Conservation (phyloP, 1,140 invertebrate species). For the Drosophila erecta region DNA sequence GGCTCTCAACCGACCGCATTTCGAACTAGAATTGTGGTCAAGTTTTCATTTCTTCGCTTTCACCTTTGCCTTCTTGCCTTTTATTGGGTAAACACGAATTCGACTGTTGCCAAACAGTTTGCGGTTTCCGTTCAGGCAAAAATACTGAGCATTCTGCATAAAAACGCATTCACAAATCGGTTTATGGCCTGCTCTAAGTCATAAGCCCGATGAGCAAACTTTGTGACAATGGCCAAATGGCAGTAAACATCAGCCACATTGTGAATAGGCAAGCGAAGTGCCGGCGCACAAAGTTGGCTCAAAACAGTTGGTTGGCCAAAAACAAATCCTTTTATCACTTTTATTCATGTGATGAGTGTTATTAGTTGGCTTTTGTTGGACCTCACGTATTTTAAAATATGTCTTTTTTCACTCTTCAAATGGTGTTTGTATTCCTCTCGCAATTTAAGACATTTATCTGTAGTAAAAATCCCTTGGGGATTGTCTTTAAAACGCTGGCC, state of each 20-base stretch:
- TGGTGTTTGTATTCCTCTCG: background rate
- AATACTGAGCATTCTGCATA: slow-evolving; percentile 26
- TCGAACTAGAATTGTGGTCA: slow-evolving; percentile 74
- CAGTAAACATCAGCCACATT: slow-evolving; percentile 35
- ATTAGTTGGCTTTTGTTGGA: background rate
- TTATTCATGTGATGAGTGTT: slow-evolving; percentile 4
- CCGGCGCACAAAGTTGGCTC: slow-evolving; percentile 44
- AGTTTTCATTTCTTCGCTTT: slow-evolving; percentile 49
- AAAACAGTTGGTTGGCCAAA: slow-evolving; percentile 16
- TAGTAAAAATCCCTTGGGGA: background rate
- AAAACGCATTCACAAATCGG: slow-evolving; percentile 60
- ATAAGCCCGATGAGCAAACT: slow-evolving; percentile 66
- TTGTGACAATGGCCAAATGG: slow-evolving; percentile 48
- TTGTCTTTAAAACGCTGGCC: slow-evolving; percentile 5
- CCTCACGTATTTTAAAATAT: background rate
- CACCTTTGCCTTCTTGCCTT: slow-evolving; percentile 27
- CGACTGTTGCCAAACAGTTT: slow-evolving; percentile 68
- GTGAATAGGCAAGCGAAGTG: slow-evolving; percentile 32
- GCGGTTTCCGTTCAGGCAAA: slow-evolving; percentile 59
- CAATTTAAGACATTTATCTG: background rate
- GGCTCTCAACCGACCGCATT: slow-evolving; percentile 51
- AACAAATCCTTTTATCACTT: background rate
- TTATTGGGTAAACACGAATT: slow-evolving; percentile 52
- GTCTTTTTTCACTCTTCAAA: background rate
- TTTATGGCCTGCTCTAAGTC: slow-evolving; percentile 56